A percentile compares a stretch with the other conserved stretches of the same genome.
phyloP scores from a whole-genome alignment of 2,888 invertebrate species.

The Dasysyrphus tricinctus region DNA sequence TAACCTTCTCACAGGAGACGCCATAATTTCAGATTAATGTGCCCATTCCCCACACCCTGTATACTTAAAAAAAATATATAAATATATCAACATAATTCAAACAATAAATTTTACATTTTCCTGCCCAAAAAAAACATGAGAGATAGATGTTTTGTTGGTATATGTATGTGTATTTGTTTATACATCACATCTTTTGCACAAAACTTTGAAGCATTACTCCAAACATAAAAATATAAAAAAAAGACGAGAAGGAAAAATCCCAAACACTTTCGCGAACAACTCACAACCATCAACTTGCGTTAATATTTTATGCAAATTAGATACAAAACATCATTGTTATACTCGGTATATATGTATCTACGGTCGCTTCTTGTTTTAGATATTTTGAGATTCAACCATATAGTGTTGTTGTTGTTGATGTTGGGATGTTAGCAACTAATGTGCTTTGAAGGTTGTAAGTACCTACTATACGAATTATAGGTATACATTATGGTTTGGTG shows the following conservation, averaged over 20 bases:
- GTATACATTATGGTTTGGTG: constrained; percentile 21
- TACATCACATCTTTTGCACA: constrained; percentile 56
- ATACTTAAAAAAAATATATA: not conserved
- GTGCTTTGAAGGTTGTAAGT: constrained; percentile 20
- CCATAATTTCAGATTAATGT: constrained; percentile 27
- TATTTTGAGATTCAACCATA: constrained; percentile 34
- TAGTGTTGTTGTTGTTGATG: constrained; percentile 5
- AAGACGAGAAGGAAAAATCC: constrained; percentile 17
- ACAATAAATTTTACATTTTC: constrained; percentile 34
- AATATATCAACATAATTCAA: constrained; percentile 40
- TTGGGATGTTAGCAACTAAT: constrained; percentile 32
- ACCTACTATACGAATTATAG: not conserved
- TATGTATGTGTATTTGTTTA: not conserved
- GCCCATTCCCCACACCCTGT: constrained; percentile 1
- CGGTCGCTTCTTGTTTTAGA: constrained; percentile 63
- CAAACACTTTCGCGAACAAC: constrained; percentile 49
- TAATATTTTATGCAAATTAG: constrained; percentile 75
- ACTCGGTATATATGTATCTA: not conserved
- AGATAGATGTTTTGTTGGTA: constrained; percentile 51
- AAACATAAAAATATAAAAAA: constrained; percentile 46
- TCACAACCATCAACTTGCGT: constrained; percentile 60
- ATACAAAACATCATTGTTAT: constrained; percentile 74
- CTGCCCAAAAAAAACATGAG: constrained; percentile 37
- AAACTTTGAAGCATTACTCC: constrained; percentile 62
- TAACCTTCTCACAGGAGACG: constrained; percentile 21